Base-by-base conservation (phyloP, 2,888 invertebrate species). In the Microctonus hyperodae region DNA sequence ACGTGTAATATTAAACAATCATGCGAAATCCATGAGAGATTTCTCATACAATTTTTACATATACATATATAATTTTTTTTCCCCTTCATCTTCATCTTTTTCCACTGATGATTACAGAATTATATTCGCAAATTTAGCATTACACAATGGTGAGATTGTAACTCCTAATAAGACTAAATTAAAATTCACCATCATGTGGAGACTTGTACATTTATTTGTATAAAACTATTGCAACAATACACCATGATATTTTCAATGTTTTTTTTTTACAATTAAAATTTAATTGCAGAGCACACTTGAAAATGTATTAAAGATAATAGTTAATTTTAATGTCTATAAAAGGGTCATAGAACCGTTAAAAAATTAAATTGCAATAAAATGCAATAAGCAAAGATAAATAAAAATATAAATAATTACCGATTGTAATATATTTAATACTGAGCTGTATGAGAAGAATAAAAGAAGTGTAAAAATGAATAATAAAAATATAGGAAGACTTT, bases 401-500 rank as follows among this genome's bases (percentile, higher is more conserved):
- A 4, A 23, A 22, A 22, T 16, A 13, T 33, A 7, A 50, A 50
- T 31, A 50, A 50, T 31, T 7, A 31, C 13, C n/a, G 4, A 23
- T 22, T 23, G 37, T 23, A 22, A 57, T n/a, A n/a, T n/a, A n/a
- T 57, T 57, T 5, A 10, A 25, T 37, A 22, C 23, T 4, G 40
- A 20, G 11, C 40, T 2, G 37, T 35, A 9, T 35, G 13, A 37
- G 22, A 3, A 3, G 23, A 20, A 9, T 22, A 23, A 40, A 61
- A 33, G 48, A 65, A 22, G 11, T 31, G 37, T 11, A 16, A 31
- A 31, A 59, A 25, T 11, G 5, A 25, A 61, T 53, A 62, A 48
- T 37, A 61, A 68, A 63, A 67, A 50, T 55, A 61, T 44, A 50
- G 33, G 20, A 53, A 61, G 56, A 55, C 60, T 31, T 35, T 35